Evolutionary conservation across 2,888 invertebrate species (phyloP), one percentile per base, ranked within the genome.

Genomic region (Caradrina clavipalpis): DNA sequence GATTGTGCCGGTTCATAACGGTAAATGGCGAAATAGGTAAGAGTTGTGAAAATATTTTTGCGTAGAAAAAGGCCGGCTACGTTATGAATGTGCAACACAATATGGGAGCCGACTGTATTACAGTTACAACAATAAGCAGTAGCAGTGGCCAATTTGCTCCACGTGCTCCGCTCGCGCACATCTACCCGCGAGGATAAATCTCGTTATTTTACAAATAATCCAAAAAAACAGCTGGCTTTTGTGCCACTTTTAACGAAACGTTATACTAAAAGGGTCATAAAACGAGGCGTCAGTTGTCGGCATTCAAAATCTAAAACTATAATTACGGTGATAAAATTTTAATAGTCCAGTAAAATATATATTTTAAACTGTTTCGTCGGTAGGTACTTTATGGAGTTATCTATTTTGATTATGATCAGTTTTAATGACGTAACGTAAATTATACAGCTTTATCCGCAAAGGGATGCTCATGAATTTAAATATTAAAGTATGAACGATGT

Each of bases 91-190:
- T 81, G 77, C 71, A 73, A 78, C 77, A 71, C 77, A 75, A 69
- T 82, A 84, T 80, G 78, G 70, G 77, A 64, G 71, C 67, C 65
- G 71, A 76, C 78, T 69, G 79, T 82, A 71, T 70, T 54, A 81
- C 73, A 68, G 68, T 69, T 75, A 75, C 75, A 78, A 81, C 82
- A 84, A 87, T 86, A 86, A 88, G 85, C 80, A 83, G 80, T 61
- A 54, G 77, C 72, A 80, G 69, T 63, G 81, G 78, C 86, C 85
- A 81, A 86, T 89, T 87, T 85, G 80, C 76, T 58, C 71, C 89
- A 89, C 83, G 80, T 87, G 89, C 80, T 83, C 60, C 81, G 70
- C 68, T 54, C 61, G 57, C 62, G 50, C 50, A 60, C 57, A 59
- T 57, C 19, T 53, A 58, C 55, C 53, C 42, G n/a, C 47, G 45